Evolutionary conservation across 2,888 invertebrate genomes (phyloP).

Genomic region (Scrobipalpa costella): DNA sequence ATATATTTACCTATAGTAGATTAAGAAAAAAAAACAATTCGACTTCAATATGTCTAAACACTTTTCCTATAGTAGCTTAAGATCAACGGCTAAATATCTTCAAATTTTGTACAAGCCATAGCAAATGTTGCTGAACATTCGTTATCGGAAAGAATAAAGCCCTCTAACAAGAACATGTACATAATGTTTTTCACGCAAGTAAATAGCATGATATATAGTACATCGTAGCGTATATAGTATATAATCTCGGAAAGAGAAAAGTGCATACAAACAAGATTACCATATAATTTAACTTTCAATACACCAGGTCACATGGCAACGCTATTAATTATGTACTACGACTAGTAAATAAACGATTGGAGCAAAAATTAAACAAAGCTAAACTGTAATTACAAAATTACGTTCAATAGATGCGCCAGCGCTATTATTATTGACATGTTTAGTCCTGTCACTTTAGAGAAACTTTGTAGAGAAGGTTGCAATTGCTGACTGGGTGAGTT

Average conservation of each 20-base stretch:
- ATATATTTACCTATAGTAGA: no score
- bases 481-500: background rate
- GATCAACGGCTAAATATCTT: no score
- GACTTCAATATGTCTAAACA: no score
- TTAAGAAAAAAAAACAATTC: no score
- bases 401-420: background rate
- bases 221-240: no score
- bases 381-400: slow-evolving; percentile 11
- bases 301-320: background rate
- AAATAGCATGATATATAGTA: no score
- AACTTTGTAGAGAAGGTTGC: background rate
- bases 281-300: slow-evolving; percentile 20
- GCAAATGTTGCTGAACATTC: no score
- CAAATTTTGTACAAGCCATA: no score
- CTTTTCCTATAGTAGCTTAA: no score
- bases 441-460: background rate
- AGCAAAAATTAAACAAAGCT: background rate
- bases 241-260: background rate
- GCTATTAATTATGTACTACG: background rate
- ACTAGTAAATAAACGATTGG: background rate
- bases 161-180: no score
- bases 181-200: no score
- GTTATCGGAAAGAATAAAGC: no score
- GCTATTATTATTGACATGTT: slow-evolving; percentile 5
- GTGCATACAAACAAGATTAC: background rate